Evolutionary conservation across 2,113 vertebrate species (phyloP).

Genomic region (Indicator indicator): DNA sequence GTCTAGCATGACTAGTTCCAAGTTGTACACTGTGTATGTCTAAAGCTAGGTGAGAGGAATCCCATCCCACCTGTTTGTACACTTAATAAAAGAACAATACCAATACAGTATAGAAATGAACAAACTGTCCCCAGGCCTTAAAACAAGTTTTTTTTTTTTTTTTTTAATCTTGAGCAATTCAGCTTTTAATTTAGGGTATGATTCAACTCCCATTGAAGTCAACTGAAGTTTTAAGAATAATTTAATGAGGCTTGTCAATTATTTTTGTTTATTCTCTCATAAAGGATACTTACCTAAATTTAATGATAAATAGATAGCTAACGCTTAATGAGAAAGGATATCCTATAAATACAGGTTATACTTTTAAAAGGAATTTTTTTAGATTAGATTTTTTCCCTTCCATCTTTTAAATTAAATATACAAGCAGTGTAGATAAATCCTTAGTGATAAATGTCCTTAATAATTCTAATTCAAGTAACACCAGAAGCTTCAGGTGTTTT

Average conservation of each 20-base stretch:
- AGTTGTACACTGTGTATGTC: neutral
- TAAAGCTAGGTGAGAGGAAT: conserved; percentile 38
- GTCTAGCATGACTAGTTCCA: neutral
- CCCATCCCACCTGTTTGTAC: conserved; percentile 39
- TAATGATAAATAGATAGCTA: conserved; percentile 7
- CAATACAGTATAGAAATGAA: conserved; percentile 21
- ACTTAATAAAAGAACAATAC: conserved; percentile 26
- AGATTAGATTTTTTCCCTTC: neutral
- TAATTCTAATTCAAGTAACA: neutral
- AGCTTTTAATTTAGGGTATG: conserved; percentile 34
- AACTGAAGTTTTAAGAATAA: conserved; percentile 20
- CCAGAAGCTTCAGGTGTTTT: neutral
- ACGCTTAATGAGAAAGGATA: neutral
- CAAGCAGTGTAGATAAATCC: neutral
- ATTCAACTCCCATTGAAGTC: conserved; percentile 42
- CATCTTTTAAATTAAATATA: neutral
- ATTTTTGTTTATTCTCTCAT: conserved; percentile 35
- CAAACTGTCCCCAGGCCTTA: conserved; percentile 29
- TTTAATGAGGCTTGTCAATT: conserved; percentile 54
- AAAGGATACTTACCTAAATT: conserved; percentile 16
- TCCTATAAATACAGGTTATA: neutral
- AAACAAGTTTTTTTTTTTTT: neutral
- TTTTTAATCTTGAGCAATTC: conserved; percentile 46
- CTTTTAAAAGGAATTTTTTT: neutral
- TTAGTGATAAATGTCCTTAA: neutral